Evolutionary conservation across 2,888 invertebrate genomes (phyloP), one percentile per base, ranked within the genome.

Genomic region (Lepidocyrtinus sp.): DNA sequence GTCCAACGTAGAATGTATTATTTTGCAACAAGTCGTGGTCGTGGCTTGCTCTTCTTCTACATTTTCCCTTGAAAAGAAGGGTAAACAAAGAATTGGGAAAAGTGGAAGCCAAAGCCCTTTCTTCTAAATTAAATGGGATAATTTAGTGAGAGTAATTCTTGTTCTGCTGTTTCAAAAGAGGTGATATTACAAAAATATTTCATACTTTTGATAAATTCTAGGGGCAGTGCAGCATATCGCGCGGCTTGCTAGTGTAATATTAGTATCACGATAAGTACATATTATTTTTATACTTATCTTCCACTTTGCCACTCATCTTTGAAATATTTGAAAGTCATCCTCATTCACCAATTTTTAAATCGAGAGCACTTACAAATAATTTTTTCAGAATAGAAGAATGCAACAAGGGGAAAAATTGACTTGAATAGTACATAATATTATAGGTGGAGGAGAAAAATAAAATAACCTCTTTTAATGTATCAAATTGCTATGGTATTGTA

Each of bases 41-140:
- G 70, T 65, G 64, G 55, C 36, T 65, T 76, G 76, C 71, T 71
- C 75, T 64, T 72, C 69, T 69, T 69, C 63, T 45, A 21, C 69
- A 17, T 26, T 64, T 26, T n/a, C 26, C 2, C 15, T 21, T 22
- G 12, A 26, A 64, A 64, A 64, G 15, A 24, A 26, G 36, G n/a
- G 15, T 64, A 7, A 12, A 22, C 2, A 22, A 62, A 19, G 5
- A 22, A 22, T 9, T 22, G 26, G 64, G n/a, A 64, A 64, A 36
- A 12, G 36, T 36, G 36, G 36, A 36, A 36, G 36, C 36, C 36
- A 36, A 36, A 36, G 36, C 12, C 36, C 36, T 36, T 12, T 36
- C 36, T 36, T 12, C 5, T 12, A 36, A 36, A 36, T 36, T 36
- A 36, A 36, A 36, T 36, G 12, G 36, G 12, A 36, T 36, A 12